Percentiles rank a stretch among this genome's conserved stretches.
Conservation (phyloP, 1,140 invertebrate species). For the Camponotus vicinus region DNA sequence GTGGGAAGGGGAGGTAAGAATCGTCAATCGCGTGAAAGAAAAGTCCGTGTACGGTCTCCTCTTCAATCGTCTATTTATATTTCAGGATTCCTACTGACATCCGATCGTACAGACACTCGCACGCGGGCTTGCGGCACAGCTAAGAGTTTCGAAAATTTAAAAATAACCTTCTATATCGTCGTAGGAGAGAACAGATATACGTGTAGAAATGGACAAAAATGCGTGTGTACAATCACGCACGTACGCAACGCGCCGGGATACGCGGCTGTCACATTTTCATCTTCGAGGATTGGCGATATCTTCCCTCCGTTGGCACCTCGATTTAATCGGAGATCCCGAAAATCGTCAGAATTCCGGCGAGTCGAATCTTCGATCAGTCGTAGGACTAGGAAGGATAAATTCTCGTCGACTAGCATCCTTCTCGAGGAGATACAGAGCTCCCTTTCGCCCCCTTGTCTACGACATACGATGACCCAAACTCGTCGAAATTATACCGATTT, state of each 20-base stretch:
- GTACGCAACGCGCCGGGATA: conserved; percentile 49
- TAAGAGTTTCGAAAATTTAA: conserved; percentile 79
- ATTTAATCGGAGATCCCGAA: not conserved
- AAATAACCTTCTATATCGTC: conserved; percentile 80
- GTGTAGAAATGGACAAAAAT: conserved; percentile 80
- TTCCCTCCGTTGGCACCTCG: not conserved
- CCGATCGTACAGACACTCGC: conserved; percentile 80
- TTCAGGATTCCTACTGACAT: conserved; percentile 80
- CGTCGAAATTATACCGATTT: conserved; percentile 24
- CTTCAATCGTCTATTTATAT: conserved; percentile 82
- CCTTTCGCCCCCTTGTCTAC: not conserved
- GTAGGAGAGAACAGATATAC: conserved; percentile 75
- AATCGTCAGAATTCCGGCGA: conserved; percentile 14
- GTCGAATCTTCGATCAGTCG: not conserved
- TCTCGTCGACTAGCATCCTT: not conserved
- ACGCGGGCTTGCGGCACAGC: conserved; percentile 75
- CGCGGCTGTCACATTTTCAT: conserved; percentile 25
- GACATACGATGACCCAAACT: not conserved
- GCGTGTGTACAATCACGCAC: conserved; percentile 48
- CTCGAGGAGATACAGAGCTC: not conserved
- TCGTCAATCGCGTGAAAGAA: conserved; percentile 14
- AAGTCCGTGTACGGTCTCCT: conserved; percentile 57
- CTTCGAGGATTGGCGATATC: conserved; percentile 1
- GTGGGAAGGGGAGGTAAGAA: not conserved
- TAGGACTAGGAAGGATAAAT: not conserved